These are phyloP conservation scores for Pangasianodon hypophthalmus DNA, from an alignment of 2,113 vertebrate genomes.

Conservation along the genomic window DNA sequence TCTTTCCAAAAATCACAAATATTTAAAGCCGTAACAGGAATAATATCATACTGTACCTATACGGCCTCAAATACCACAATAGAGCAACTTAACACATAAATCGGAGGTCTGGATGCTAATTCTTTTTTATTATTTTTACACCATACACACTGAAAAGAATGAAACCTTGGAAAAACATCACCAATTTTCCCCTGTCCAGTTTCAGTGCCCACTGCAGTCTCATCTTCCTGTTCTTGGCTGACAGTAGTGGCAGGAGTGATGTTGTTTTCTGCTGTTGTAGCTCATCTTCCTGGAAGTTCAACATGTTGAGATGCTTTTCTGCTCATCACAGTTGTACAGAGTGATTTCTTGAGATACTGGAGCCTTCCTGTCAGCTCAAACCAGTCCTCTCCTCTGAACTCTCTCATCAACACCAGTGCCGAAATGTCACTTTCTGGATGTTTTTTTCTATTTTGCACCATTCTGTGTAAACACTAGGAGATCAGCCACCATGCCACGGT, in stretches of 20 bases:
- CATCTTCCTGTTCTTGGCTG: neutral
- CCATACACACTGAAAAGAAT: neutral
- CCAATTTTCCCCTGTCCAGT: too few relatives aligned
- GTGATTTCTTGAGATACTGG: neutral
- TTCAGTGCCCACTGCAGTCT: neutral
- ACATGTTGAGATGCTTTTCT: neutral
- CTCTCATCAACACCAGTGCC: too few relatives aligned
- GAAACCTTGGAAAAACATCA: neutral
- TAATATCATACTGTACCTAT: neutral
- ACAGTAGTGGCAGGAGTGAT: neutral
- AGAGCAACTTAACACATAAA: neutral
- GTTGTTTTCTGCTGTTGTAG: neutral
- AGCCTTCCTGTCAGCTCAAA: neutral
- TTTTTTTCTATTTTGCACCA: too few relatives aligned
- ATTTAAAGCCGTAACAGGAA: neutral
- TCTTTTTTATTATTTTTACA: neutral
- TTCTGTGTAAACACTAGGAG: too few relatives aligned
- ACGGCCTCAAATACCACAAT: neutral
- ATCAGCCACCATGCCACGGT: too few relatives aligned
- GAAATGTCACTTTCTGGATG: neutral
- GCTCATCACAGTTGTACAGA: neutral
- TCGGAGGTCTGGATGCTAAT: neutral
- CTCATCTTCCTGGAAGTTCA: neutral
- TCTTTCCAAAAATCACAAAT: neutral
- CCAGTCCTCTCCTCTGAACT: too few relatives aligned